Evolutionary conservation across 2,797 vertebrate species (phyloP), one percentile per base, ranked within the genome.

Genomic region (Anguilla megastoma): DNA sequence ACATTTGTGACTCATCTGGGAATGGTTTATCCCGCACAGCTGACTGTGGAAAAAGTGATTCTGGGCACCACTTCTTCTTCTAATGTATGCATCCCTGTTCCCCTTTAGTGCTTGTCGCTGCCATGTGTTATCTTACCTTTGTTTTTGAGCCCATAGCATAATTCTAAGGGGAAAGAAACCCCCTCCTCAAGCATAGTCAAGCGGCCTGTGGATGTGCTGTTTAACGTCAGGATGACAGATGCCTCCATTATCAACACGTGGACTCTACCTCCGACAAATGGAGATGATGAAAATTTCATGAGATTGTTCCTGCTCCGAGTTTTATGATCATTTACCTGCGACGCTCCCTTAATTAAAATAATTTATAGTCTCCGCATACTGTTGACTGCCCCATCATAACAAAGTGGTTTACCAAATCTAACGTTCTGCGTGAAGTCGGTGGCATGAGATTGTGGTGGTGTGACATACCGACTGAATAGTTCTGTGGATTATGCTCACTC

Each of bases 131-230:
- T 82, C 56, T 83, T 71, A 86, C 85, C 86, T 88, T 90, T 91
- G 87, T 87, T 84, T 88, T 83, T 87, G 33, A 85, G 14, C 63
- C 86, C 80, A 85, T 87, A 91, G 90, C 88, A 84, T 66, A 21
- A 85, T 90, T 89, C 24, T 86, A 84, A 88, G 33, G 45, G 48
- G 41, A 41, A 36, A 86, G 50, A 54, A 86, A 66, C 24, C 24
- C 63, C 60, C 33, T 60, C 27, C 52, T 2, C 48, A 82, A 86
- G 80, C 79, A 86, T 66, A 82, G 86, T 82, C 71, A 69, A 45
- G 74, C 45, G 85, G 86, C 88, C 88, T 16, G 41, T 86, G 88
- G 88, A 50, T 84, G 79, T 74, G 88, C 86, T 48, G 27, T 74
- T 86, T 89, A 84, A 89, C 83, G 88, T 87, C 85, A 89, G 21